Conservation (phyloP, 1,140 invertebrate species). For the Thaumatotibia leucotreta region DNA sequence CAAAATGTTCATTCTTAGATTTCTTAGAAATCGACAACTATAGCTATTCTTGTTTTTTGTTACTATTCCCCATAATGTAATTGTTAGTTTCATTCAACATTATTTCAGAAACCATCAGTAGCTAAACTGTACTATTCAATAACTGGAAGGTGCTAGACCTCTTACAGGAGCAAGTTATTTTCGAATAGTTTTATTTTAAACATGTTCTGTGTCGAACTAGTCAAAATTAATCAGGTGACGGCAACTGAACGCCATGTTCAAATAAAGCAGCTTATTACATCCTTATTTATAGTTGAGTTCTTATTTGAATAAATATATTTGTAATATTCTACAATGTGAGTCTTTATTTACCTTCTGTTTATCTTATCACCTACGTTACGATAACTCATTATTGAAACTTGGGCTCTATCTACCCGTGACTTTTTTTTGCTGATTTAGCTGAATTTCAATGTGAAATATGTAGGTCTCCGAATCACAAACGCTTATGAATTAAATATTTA, state of each 20-base stretch:
- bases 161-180: constrained; percentile 13
- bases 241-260: constrained; percentile 46
- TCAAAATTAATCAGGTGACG: constrained; percentile 66
- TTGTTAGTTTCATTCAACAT: no score
- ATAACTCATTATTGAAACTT: no score
- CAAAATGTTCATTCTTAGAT: no score
- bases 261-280: constrained; percentile 55
- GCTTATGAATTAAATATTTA: no score
- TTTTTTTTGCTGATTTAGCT: no score
- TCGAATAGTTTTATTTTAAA: background rate
- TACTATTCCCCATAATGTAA: no score
- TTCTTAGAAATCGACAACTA: no score
- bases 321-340: constrained; percentile 51
- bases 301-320: constrained; percentile 74
- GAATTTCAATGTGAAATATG: no score
- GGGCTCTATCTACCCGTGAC: no score
- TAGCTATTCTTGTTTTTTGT: no score
- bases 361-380: no score
- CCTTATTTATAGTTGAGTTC: constrained; percentile 61
- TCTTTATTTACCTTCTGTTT: constrained; percentile 31
- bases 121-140: background rate
- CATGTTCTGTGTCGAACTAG: constrained; percentile 53
- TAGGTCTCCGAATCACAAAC: no score
- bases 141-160: constrained; percentile 53
- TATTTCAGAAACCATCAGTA: background rate